These are phyloP conservation scores for Plutella xylostella DNA, from an alignment of 2,888 invertebrate genomes.

Conservation along the genomic window DNA sequence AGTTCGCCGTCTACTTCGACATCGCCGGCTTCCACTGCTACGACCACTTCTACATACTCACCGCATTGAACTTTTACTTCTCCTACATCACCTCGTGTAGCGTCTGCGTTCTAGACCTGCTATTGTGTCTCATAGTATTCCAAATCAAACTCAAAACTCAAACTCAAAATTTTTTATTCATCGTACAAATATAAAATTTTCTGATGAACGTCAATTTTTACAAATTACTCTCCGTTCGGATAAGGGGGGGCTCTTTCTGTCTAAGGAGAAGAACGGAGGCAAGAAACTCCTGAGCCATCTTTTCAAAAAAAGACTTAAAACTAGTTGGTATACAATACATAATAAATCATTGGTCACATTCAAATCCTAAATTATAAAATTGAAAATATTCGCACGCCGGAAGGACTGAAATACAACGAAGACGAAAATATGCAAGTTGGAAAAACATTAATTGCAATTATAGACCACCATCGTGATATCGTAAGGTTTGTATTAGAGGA, in stretches of 20 bases:
- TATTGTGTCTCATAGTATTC: not conserved
- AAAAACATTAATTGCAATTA: not conserved
- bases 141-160: no score
- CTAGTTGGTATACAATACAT: no score
- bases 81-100: not conserved
- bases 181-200: no score
- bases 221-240: no score
- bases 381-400: not conserved
- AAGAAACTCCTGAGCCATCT: no score
- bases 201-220: no score
- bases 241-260: no score
- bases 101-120: not conserved
- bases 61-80: not conserved
- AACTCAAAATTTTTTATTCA: no score
- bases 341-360: no score
- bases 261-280: no score
- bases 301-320: no score
- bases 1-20: not conserved
- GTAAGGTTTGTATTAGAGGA: not conserved
- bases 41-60: not conserved
- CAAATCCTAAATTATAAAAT: not conserved
- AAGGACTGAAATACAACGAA: not conserved
- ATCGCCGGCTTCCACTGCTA: not conserved
- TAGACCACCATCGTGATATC: not conserved
- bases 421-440: not conserved